Evolutionary conservation across 2,888 invertebrate species (phyloP).

Genomic region (Amphipoea lucens): DNA sequence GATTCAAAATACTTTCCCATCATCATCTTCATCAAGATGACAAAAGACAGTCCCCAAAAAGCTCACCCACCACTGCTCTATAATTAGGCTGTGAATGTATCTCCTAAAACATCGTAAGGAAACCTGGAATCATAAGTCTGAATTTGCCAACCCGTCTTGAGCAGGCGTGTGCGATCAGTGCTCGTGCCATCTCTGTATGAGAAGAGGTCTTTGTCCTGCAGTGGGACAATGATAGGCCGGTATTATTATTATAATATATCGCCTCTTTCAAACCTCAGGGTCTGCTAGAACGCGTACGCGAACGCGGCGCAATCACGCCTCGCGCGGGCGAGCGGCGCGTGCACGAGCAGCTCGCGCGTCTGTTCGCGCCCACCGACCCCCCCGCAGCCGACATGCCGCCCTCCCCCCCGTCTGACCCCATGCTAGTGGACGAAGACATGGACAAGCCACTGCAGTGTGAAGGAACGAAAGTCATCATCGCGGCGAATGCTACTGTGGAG

Average conservation of each 20-base stretch:
- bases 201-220: neutral
- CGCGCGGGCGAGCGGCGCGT: slow-evolving; percentile 92
- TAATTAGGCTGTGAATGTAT: neutral
- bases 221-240: neutral
- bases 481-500: slow-evolving; percentile 75
- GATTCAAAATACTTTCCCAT: neutral
- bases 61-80: neutral
- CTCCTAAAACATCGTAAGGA: neutral
- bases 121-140: neutral
- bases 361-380: slow-evolving; percentile 80
- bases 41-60: neutral
- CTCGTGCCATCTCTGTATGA: neutral
- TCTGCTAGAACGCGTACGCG: slow-evolving; percentile 93
- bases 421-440: slow-evolving; percentile 64
- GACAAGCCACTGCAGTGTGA: slow-evolving; percentile 28
- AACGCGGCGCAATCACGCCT: slow-evolving; percentile 91
- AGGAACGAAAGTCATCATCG: slow-evolving; percentile 59
- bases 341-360: slow-evolving; percentile 92
- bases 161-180: neutral
- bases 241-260: neutral
- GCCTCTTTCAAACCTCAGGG: slow-evolving; percentile 83
- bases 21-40: too few species aligned
- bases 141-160: neutral
- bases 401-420: slow-evolving; percentile 50
- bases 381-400: slow-evolving; percentile 30